These are phyloP conservation scores for Argyresthia goedartella DNA, from an alignment of 2,888 invertebrate species.

Conservation along the genomic window DNA sequence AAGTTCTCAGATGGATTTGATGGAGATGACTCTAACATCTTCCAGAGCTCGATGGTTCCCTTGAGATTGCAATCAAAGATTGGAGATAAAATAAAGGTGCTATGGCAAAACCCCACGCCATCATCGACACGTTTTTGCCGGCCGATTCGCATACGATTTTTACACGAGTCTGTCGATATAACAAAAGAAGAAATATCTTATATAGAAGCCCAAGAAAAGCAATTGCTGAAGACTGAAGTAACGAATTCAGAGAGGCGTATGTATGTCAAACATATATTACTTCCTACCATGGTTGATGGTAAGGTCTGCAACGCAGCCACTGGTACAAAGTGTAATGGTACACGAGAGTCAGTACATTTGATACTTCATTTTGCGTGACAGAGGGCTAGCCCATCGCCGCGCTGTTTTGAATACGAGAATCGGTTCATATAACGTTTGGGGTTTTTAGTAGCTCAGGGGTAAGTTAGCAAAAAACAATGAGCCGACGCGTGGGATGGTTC, in stretches of 20 bases:
- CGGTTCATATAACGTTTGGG: too few species aligned
- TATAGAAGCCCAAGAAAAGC: slow-evolving; percentile 2
- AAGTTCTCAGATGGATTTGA: background rate
- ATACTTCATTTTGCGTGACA: too few species aligned
- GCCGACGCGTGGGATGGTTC: too few species aligned
- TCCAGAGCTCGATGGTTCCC: slow-evolving; percentile 1
- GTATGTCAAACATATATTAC: background rate
- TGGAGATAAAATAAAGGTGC: background rate
- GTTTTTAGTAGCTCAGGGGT: too few species aligned
- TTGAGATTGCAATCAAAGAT: background rate
- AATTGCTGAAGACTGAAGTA: background rate
- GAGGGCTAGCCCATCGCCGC: too few species aligned
- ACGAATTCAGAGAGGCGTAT: background rate
- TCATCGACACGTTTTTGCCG: background rate
- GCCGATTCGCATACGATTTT: background rate
- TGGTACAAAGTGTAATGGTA: too few species aligned
- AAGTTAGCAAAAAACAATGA: too few species aligned
- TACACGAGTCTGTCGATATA: background rate
- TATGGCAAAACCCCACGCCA: background rate
- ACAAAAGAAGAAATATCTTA: background rate
- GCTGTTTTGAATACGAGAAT: too few species aligned
- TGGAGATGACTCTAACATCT: slow-evolving; percentile 1
- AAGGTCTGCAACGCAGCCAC: slow-evolving; percentile 29
- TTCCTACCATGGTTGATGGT: slow-evolving; percentile 21
- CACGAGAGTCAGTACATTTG: too few species aligned